phyloP scores from a whole-genome alignment of 2,797 vertebrate genomes.

The Poeciliopsis paucimaculata region DNA sequence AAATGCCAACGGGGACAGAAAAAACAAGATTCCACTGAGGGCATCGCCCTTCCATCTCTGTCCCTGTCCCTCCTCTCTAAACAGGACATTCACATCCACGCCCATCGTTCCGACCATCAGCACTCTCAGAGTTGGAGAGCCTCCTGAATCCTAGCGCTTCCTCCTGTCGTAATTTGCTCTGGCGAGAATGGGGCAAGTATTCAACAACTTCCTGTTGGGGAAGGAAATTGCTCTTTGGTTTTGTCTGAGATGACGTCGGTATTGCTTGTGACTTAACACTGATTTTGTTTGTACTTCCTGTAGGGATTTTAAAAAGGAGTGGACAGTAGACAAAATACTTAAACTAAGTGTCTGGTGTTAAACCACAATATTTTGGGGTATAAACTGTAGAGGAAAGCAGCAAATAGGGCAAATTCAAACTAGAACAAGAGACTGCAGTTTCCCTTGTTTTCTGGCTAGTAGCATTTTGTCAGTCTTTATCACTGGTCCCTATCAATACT shows the following conservation, averaged over 20 bases:
- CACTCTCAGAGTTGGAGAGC: conserved; percentile 19
- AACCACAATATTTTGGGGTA: background rate
- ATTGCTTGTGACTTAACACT: background rate
- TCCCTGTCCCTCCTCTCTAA: conserved; percentile 41
- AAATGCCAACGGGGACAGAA: conserved; percentile 54
- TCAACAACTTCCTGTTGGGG: conserved; percentile 13
- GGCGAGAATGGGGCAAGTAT: background rate
- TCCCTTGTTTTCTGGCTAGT: background rate
- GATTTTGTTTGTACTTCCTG: background rate
- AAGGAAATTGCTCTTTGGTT: conserved; percentile 18
- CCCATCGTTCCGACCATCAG: conserved; percentile 41
- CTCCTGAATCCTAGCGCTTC: conserved; percentile 8
- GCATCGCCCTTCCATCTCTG: conserved; percentile 13
- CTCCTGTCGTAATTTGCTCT: background rate
- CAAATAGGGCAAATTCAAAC: background rate
- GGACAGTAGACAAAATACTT: background rate
- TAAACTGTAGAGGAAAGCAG: background rate
- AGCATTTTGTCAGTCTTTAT: background rate
- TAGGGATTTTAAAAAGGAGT: background rate
- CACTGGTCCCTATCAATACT: background rate
- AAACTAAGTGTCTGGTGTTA: background rate
- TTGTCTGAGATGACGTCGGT: background rate
- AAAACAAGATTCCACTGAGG: conserved; percentile 51
- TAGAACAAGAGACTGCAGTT: background rate
- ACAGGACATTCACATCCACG: conserved; percentile 62